A percentile compares a stretch with the other conserved stretches of the same genome.
Conservation (phyloP, 2,888 invertebrate species). For the Tholera decimalis region DNA sequence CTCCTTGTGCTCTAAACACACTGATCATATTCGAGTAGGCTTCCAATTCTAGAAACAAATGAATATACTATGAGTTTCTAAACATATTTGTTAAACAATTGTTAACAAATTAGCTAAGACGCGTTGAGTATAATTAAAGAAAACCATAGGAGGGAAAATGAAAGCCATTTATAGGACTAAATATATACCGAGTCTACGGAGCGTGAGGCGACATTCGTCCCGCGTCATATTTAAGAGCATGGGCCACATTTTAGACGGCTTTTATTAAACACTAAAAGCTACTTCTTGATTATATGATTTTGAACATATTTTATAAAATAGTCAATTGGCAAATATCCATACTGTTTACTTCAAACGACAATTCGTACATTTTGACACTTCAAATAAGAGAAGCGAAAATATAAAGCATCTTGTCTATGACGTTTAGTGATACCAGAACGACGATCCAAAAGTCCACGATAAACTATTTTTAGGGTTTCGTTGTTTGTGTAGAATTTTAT, state of each 20-base stretch:
- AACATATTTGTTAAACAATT: constrained; percentile 58
- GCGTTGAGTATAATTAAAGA: constrained; percentile 76
- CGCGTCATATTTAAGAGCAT: constrained; percentile 95
- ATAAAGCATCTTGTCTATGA: constrained; percentile 83
- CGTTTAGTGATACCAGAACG: constrained; percentile 66
- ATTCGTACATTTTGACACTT: constrained; percentile 91
- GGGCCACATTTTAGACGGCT: constrained; percentile 91
- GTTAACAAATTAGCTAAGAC: constrained; percentile 70
- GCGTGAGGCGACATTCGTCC: constrained; percentile 97
- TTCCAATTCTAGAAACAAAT: constrained; percentile 95
- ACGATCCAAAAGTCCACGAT: not conserved
- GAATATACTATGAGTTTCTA: constrained; percentile 67
- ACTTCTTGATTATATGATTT: constrained; percentile 83
- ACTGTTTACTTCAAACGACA: constrained; percentile 92
- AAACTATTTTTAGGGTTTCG: too few relatives aligned
- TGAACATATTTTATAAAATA: constrained; percentile 87
- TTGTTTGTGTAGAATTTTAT: too few relatives aligned
- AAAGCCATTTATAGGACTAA: constrained; percentile 88
- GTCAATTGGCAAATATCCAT: constrained; percentile 91
- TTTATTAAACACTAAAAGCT: constrained; percentile 77
- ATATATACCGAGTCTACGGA: constrained; percentile 96
- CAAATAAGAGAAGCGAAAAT: constrained; percentile 70
- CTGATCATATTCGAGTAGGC: constrained; percentile 97
- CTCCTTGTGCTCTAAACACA: constrained; percentile 98
- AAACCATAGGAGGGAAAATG: constrained; percentile 90